A percentile compares a stretch with the other conserved stretches of the same genome.
phyloP scores from a whole-genome alignment of 1,140 invertebrate genomes.

The Andrena cerasifolii region DNA sequence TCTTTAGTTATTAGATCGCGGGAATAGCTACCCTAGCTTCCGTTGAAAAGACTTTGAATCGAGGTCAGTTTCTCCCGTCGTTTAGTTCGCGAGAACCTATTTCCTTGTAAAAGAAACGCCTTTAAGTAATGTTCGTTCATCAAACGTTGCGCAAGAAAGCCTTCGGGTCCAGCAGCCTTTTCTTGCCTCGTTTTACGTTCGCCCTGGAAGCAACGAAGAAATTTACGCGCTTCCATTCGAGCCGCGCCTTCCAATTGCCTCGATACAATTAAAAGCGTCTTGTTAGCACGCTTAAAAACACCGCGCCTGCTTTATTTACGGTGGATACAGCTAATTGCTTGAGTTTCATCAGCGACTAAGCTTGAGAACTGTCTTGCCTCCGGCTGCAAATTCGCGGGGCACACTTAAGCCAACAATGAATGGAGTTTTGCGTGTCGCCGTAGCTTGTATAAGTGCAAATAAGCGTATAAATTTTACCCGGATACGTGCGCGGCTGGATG shows the following conservation, averaged over 20 bases:
- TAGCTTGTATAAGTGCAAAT: neutral
- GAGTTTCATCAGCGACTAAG: neutral
- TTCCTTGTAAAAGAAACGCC: neutral
- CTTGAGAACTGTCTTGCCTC: neutral
- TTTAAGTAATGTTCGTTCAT: neutral
- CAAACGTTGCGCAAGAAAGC: neutral
- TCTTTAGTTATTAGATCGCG: too few relatives aligned
- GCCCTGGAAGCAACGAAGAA: neutral
- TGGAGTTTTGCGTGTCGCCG: neutral
- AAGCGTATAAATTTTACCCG: conserved; percentile 11
- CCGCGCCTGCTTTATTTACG: neutral
- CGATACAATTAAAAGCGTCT: neutral
- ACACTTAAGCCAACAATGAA: neutral
- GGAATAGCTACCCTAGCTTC: too few relatives aligned
- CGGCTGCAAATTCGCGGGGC: neutral
- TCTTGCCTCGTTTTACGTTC: neutral
- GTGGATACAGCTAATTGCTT: neutral
- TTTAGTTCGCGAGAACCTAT: neutral
- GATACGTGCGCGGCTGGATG: too few relatives aligned
- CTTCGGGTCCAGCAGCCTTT: neutral
- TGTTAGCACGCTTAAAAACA: neutral
- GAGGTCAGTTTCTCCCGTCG: too few relatives aligned
- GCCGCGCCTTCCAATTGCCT: neutral
- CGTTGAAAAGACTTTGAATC: too few relatives aligned
- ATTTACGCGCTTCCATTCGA: conserved; percentile 27